A percentile compares a stretch with the other conserved stretches of the same genome.
These are phyloP conservation scores for Sicus ferrugineus DNA, from an alignment of 2,888 invertebrate species.

Conservation along the genomic window DNA sequence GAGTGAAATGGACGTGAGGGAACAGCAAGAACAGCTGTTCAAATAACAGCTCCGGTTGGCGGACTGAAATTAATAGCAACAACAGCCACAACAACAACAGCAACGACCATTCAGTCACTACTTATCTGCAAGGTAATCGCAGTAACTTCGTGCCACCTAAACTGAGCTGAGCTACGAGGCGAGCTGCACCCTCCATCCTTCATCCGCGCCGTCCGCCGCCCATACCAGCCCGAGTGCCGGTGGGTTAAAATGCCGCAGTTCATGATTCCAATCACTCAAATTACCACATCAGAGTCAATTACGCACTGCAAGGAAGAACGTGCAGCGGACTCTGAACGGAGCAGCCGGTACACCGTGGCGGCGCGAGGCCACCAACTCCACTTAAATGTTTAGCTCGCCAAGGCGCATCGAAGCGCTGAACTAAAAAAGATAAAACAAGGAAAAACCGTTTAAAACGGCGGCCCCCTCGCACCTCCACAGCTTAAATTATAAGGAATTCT, in stretches of 20 bases:
- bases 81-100: not conserved
- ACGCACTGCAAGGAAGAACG: conserved; percentile 25
- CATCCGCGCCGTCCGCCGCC: not conserved
- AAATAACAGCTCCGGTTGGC: too few species aligned
- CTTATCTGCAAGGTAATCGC: conserved; percentile 13
- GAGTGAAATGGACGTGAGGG: not conserved
- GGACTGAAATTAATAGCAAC: too few species aligned
- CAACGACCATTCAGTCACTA: not conserved
- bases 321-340: not conserved
- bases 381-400: too few species aligned
- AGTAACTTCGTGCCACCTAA: not conserved
- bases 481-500: too few species aligned
- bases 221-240: too few species aligned
- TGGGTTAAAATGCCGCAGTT: conserved; percentile 5
- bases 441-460: conserved; percentile 7
- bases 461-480: not conserved
- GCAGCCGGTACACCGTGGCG: too few species aligned
- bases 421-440: not conserved
- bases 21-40: not conserved
- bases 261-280: conserved; percentile 34
- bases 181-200: not conserved
- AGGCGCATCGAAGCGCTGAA: too few species aligned
- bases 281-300: conserved; percentile 39
- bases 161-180: not conserved
- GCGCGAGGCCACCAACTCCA: too few species aligned